Conservation (phyloP, 1,140 invertebrate genomes). For the Liolophura sinensis region DNA sequence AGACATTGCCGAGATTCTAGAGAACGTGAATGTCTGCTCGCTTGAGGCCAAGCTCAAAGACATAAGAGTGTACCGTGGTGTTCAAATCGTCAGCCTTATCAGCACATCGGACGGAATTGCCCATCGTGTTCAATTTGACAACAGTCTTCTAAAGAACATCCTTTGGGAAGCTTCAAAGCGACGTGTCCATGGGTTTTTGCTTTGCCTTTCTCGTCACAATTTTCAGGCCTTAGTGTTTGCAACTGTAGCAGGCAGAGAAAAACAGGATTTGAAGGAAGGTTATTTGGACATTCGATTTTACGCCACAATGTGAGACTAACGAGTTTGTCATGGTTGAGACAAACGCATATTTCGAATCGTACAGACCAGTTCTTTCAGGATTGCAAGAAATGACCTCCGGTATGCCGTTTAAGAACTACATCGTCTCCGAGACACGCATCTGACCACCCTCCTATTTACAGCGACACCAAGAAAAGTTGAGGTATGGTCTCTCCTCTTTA, state of each 20-base stretch:
- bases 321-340: slow-evolving; percentile 60
- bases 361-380: slow-evolving; percentile 57
- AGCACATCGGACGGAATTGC: slow-evolving; percentile 34
- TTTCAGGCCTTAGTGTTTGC: slow-evolving; percentile 72
- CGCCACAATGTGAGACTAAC: neutral
- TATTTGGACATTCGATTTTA: slow-evolving; percentile 53
- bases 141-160: slow-evolving; percentile 24
- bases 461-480: neutral
- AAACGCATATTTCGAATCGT: slow-evolving; percentile 61
- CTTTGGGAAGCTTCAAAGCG: slow-evolving; percentile 61
- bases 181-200: slow-evolving; percentile 73
- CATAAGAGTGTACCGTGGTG: slow-evolving; percentile 36
- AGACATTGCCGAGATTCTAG: slow-evolving; percentile 46
- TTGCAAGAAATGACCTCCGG: slow-evolving; percentile 49
- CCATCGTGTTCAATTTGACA: slow-evolving; percentile 46
- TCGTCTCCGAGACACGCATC: slow-evolving; percentile 30
- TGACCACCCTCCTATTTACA: slow-evolving; percentile 35
- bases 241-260: slow-evolving; percentile 66
- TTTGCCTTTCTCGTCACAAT: slow-evolving; percentile 71
- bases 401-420: slow-evolving; percentile 54
- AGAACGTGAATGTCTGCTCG: neutral
- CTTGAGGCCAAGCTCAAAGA: slow-evolving; percentile 7
- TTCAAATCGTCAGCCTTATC: slow-evolving; percentile 37
- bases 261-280: slow-evolving; percentile 35
- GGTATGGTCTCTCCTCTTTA: too few relatives aligned